Evolutionary conservation across 2,888 invertebrate genomes (phyloP), one percentile per base, ranked within the genome.

Genomic region (Anthophora plumipes): DNA sequence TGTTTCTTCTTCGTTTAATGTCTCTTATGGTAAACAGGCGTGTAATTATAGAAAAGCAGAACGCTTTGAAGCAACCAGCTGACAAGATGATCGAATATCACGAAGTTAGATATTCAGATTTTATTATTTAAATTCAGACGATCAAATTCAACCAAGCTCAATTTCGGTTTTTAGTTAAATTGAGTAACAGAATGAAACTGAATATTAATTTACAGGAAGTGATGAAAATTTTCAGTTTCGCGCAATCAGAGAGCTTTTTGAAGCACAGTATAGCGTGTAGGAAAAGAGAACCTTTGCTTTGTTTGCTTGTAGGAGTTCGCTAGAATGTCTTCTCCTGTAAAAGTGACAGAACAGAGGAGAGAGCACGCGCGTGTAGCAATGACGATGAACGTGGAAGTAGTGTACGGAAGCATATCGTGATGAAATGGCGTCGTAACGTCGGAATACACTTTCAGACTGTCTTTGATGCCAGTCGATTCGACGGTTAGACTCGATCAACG

Each of bases 31-130:
- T 79, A 82, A 86, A 68, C 82, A 78, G 72, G 68, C 68, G 69
- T 54, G 70, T 86, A 83, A 85, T 87, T 85, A 82, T 48, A 76
- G 77, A 77, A 88, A n/a, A n/a, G n/a, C n/a, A n/a, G n/a, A n/a
- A n/a, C n/a, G n/a, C n/a, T n/a, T n/a, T n/a, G n/a, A n/a, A n/a
- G n/a, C n/a, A n/a, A n/a, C n/a, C n/a, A n/a, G n/a, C n/a, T n/a
- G n/a, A n/a, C n/a, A n/a, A n/a, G n/a, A n/a, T n/a, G n/a, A n/a
- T n/a, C n/a, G n/a, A n/a, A n/a, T n/a, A n/a, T n/a, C n/a, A n/a
- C n/a, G n/a, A n/a, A n/a, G n/a, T n/a, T n/a, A n/a, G n/a, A n/a
- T n/a, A n/a, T n/a, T n/a, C n/a, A n/a, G n/a, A n/a, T n/a, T n/a
- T n/a, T n/a, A n/a, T n/a, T n/a, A n/a, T n/a, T n/a, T n/a, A n/a